Base-by-base conservation (phyloP, 2,797 vertebrate species). In the Tangara arthus region DNA sequence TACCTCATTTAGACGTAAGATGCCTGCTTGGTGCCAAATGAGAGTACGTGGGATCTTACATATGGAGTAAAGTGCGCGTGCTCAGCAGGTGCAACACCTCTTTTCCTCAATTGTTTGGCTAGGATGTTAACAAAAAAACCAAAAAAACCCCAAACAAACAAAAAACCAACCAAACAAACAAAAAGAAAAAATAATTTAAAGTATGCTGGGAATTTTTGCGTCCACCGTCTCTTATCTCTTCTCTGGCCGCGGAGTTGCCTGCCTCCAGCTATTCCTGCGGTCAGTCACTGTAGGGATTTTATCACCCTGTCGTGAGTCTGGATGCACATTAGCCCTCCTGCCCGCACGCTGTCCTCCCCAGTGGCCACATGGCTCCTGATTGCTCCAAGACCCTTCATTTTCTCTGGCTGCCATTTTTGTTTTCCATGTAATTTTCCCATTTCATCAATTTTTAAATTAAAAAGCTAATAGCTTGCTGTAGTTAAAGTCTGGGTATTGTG, bases 51-150 rank as follows among this genome's bases (percentile, higher is more conserved):
- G 7, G 35, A 30, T 60, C 42, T 75, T 35, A 77, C 15, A 30
- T 30, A 64, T 24, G 21, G 12, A 13, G n/a, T 14, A 32, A 55
- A 26, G 14, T 35, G 16, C 15, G 46, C 28, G 17, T 75, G 15
- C n/a, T 70, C 0, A 0, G 23, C 44, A 27, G 1, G 0, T 52
- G 27, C 32, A 9, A 9, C 0, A 0, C 20, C 0, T 0, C 35
- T 82, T 68, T 4, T 20, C 35, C 64, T 81, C 50, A 15, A 14
- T 35, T 57, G 30, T 64, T 39, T 26, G 28, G 19, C 60, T 59
- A 4, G 21, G 13, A 39, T 27, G 12, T 34, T 69, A 68, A 27
- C 5, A 21, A 19, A 24, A 21, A 53, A 73, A 8, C 6, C 35
- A 27, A 11, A 49, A 47, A 15, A 47, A 15, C 14, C 39, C 37